phyloP scores from a whole-genome alignment of 2,113 vertebrate species.

The Prolemur simus region DNA sequence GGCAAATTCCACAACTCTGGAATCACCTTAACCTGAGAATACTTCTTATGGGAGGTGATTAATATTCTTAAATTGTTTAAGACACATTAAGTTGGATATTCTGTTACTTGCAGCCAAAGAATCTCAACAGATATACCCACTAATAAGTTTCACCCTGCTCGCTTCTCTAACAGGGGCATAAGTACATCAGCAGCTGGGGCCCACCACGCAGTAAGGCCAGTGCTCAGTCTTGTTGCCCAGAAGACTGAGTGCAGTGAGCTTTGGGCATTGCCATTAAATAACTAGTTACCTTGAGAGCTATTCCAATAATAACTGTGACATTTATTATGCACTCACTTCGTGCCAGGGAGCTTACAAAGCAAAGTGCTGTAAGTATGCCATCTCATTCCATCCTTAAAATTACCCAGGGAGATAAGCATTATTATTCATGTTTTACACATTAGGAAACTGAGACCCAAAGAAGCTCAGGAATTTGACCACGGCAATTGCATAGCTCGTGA shows the following conservation, averaged over 20 bases:
- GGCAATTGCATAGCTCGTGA: background rate
- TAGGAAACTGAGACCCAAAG: background rate
- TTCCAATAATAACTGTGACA: background rate
- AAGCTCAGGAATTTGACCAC: background rate
- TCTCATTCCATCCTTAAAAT: background rate
- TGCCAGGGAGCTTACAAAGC: background rate
- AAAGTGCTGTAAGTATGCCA: background rate
- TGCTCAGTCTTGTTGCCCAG: background rate
- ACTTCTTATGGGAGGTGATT: background rate
- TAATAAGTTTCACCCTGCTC: background rate
- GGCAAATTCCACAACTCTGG: background rate
- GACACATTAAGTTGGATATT: background rate
- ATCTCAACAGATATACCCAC: background rate
- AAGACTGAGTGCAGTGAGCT: background rate
- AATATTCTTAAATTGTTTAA: background rate
- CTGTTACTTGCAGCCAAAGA: background rate
- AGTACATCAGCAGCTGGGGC: background rate
- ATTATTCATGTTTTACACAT: background rate
- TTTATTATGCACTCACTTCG: background rate
- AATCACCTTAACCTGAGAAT: background rate
- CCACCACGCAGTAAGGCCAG: background rate
- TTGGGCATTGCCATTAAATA: background rate
- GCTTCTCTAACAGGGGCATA: background rate
- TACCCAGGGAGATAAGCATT: background rate
- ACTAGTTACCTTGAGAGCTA: background rate